Base-by-base conservation (phyloP, 2,797 vertebrate species). In the Semaprochilodus insignis region DNA sequence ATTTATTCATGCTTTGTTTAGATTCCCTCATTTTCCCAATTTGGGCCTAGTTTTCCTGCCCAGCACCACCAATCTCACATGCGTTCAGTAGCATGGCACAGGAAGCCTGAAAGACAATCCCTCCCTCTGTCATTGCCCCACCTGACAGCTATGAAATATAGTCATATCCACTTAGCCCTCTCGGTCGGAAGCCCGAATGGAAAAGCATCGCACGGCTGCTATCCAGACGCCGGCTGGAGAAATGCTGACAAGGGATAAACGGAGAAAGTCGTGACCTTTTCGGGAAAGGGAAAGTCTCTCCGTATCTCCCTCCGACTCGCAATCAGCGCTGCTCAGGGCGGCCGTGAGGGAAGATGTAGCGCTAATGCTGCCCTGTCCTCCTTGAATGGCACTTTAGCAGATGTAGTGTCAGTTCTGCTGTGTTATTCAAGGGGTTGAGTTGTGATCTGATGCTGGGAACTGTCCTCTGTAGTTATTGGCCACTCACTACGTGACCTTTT, bases 111-210 rank as follows among this genome's bases (percentile, higher is more conserved):
- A 66, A 55, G 57, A 81, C 74, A 69, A 77, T 75, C 60, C 57
- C 52, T 73, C 60, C 36, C 70, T 14, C 23, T 67, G 34, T 23
- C 10, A 77, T 25, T 36, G 59, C 57, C 62, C 74, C 81, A 54
- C 36, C 65, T 73, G 81, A 88, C 89, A 87, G 83, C 85, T 40
- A 73, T 91, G 88, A 91, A 89, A 91, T 87, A 81, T 77, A 86
- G 82, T 76, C 89, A 87, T 81, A 86, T 90, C 90, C 88, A 86
- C 82, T 81, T 77, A 78, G 81, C 81, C 70, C 76, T 85, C 83
- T 90, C 85, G 77, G 44, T 21, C 71, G 78, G 75, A 89, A 90
- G 85, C 84, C 84, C 70, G 89, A 92, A 91, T 91, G 85, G 88
- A 92, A 91, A 91, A 74, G 66, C 70, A 51, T 60, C 10, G 52